Evolutionary conservation across 2,113 vertebrate genomes (phyloP).

Genomic region (human (Homo sapiens)): DNA sequence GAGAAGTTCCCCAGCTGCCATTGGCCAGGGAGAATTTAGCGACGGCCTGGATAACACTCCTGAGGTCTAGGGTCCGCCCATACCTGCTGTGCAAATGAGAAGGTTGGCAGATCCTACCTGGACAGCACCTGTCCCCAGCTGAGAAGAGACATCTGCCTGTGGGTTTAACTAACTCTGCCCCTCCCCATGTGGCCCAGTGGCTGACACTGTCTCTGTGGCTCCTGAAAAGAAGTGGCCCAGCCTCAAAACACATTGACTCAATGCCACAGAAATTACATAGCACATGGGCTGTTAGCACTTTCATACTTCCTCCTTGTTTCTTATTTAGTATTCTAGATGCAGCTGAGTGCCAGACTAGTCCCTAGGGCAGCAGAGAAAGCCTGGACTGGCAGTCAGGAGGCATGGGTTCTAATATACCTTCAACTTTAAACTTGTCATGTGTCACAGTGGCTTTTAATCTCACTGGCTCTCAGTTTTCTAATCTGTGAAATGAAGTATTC

Average conservation of each 20-base stretch:
- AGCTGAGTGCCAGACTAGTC: background rate
- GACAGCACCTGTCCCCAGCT: background rate
- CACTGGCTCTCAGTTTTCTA: background rate
- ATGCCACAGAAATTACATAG: background rate
- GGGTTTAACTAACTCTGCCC: background rate
- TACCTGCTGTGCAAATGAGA: background rate
- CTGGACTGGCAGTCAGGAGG: background rate
- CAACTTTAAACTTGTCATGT: background rate
- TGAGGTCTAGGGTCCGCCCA: background rate
- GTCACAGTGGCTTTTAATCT: background rate
- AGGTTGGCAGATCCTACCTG: background rate
- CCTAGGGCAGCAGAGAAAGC: background rate
- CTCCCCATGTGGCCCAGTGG: background rate
- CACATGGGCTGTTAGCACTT: constrained; percentile 19
- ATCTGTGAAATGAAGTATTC: background rate
- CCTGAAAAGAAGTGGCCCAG: background rate
- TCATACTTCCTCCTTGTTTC: constrained; percentile 44
- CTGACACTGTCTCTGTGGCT: background rate
- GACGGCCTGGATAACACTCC: background rate
- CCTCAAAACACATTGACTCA: constrained; percentile 29
- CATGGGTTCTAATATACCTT: background rate
- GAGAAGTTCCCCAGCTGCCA: background rate
- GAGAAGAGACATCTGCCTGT: background rate
- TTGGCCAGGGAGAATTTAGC: background rate
- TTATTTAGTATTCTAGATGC: constrained; percentile 18